phyloP scores from a whole-genome alignment of 2,888 invertebrate genomes.

The Scrobipalpa atriplicella region DNA sequence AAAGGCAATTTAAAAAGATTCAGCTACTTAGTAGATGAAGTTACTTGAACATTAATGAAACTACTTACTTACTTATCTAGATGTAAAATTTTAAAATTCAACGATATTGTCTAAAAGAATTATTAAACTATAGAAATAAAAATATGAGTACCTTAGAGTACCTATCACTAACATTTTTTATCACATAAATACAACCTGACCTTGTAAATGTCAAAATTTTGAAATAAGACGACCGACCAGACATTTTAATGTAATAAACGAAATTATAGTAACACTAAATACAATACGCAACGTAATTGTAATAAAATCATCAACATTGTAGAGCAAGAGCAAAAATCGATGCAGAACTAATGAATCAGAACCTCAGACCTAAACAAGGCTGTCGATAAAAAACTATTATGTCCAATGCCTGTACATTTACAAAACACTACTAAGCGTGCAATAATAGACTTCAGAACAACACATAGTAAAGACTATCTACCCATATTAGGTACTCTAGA shows the following conservation, averaged over 20 bases:
- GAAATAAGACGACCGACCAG: no score
- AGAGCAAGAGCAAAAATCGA: conserved; percentile 13
- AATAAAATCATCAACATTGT: background rate
- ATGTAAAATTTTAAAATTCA: no score
- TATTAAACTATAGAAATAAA: no score
- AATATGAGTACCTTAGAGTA: no score
- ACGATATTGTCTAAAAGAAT: no score
- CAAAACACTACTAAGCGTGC: conserved; percentile 62
- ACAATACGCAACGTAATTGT: background rate
- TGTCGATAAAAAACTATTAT: conserved; percentile 39
- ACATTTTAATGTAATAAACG: background rate
- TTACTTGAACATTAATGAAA: no score
- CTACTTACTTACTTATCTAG: no score
- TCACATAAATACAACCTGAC: no score
- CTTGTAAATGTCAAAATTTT: no score
- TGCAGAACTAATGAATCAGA: conserved; percentile 24
- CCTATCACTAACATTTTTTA: no score
- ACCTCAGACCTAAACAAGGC: conserved; percentile 33
- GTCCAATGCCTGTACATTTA: conserved; percentile 50
- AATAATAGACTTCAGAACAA: conserved; percentile 67
- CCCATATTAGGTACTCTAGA: conserved; percentile 45
- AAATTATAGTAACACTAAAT: background rate
- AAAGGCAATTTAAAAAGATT: no score
- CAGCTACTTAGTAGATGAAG: no score
- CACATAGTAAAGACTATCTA: conserved; percentile 45